Percentiles rank a stretch among this genome's conserved stretches.
These are phyloP conservation scores for Tetragonula carbonaria DNA, from an alignment of 2,888 invertebrate genomes.

Conservation along the genomic window DNA sequence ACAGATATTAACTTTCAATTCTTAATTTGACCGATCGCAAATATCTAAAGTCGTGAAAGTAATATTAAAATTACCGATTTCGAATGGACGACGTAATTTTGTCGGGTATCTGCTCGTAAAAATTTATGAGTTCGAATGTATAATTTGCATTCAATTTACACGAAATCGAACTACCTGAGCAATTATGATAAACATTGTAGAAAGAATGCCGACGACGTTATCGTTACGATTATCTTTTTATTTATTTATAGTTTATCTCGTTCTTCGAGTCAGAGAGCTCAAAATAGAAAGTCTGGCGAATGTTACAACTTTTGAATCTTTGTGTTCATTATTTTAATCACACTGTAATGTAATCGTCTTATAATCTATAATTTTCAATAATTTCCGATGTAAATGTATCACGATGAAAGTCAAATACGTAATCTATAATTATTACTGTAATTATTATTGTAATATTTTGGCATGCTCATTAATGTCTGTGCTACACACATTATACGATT, in stretches of 20 bases:
- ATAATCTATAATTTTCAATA: neutral
- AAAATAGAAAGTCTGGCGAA: neutral
- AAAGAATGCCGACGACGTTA: neutral
- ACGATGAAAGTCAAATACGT: neutral
- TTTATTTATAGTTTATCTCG: neutral
- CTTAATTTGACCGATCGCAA: neutral
- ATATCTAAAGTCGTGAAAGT: neutral
- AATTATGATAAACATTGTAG: constrained; percentile 3
- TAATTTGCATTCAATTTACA: neutral
- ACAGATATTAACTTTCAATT: constrained; percentile 30
- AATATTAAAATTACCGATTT: constrained; percentile 22
- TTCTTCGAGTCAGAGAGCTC: neutral
- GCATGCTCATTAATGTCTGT: too few relatives aligned
- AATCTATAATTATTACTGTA: neutral
- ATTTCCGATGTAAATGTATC: neutral
- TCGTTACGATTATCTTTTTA: neutral
- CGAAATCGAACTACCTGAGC: neutral
- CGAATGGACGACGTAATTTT: constrained; percentile 6
- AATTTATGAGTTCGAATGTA: neutral
- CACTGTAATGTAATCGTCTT: neutral
- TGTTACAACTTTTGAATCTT: too few relatives aligned
- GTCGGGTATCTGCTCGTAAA: neutral
- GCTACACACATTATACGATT: too few relatives aligned
- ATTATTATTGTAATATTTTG: too few relatives aligned
- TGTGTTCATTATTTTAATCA: too few relatives aligned